A percentile compares a stretch with the other conserved stretches of the same genome.
phyloP scores from a whole-genome alignment of 2,113 vertebrate genomes.

The Helogale parvula region DNA sequence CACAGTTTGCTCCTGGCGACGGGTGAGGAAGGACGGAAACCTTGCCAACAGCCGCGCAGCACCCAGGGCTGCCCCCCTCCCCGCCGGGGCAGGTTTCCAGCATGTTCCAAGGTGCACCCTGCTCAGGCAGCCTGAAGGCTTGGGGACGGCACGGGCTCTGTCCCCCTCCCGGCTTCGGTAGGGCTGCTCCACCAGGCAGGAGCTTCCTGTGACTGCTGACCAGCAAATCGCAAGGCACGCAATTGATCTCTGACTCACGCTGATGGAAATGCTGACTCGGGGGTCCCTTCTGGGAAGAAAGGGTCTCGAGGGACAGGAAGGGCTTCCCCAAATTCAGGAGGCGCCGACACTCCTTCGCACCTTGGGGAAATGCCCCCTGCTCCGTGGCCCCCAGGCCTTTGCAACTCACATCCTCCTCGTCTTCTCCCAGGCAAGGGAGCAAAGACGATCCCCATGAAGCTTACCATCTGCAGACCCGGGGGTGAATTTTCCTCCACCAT shows the following conservation, averaged over 20 bases:
- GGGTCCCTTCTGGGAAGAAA: neutral
- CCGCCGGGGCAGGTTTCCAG: rapidly evolving
- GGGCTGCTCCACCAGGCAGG: neutral
- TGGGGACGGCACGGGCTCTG: rapidly evolving
- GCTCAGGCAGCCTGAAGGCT: no score
- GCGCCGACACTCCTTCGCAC: neutral
- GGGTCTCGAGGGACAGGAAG: neutral
- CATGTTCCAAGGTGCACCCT: neutral
- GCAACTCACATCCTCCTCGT: neutral
- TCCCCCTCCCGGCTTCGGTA: neutral
- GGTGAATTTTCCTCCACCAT: neutral
- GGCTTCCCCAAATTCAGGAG: neutral
- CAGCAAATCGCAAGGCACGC: neutral
- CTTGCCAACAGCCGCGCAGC: rapidly evolving
- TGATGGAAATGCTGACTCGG: neutral
- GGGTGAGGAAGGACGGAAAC: neutral
- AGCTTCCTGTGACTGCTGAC: neutral
- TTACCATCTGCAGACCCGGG: slow-evolving; percentile 38
- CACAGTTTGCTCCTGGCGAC: neutral
- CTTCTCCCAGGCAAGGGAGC: neutral
- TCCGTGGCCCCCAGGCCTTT: neutral
- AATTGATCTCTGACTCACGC: neutral
- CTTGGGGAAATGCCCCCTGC: neutral
- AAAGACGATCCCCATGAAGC: neutral
- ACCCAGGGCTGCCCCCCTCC: neutral